phyloP scores from a whole-genome alignment of 2,797 vertebrate genomes.

The Tokudaia tokunoshimensis region DNA sequence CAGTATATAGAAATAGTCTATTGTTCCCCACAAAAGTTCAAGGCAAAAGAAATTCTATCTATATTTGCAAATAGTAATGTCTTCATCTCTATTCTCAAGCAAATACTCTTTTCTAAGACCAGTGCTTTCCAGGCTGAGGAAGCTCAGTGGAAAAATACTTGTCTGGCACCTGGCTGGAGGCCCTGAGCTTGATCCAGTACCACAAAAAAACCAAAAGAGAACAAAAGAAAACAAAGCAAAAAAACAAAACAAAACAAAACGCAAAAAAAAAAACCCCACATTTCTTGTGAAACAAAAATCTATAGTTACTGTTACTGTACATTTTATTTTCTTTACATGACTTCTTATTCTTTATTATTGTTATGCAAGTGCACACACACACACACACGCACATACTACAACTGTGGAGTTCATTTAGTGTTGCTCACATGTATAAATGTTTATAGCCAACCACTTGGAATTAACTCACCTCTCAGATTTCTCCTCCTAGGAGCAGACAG shows the following conservation, averaged over 20 bases:
- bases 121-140: not conserved
- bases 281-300: slow-evolving; percentile 1
- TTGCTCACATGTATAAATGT: not conserved
- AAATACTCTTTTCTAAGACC: slow-evolving; percentile 38
- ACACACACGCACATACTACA: not conserved
- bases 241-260: not conserved
- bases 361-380: not conserved
- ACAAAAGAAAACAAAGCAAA: not conserved
- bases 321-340: not conserved
- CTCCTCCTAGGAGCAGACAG: not conserved
- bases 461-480: not conserved
- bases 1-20: slow-evolving; percentile 42
- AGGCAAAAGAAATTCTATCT: not conserved
- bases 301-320: not conserved
- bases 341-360: not conserved
- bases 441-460: not conserved
- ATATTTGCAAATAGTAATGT: not conserved
- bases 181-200: not conserved
- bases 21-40: slow-evolving; percentile 7
- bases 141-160: not conserved
- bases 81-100: slow-evolving; percentile 1
- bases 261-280: too few relatives aligned
- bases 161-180: not conserved
- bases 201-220: not conserved
- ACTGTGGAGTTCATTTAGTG: not conserved